Evolutionary conservation across 2,797 vertebrate species (phyloP), one percentile per base, ranked within the genome.

Genomic region (Enteromius radiatus): DNA sequence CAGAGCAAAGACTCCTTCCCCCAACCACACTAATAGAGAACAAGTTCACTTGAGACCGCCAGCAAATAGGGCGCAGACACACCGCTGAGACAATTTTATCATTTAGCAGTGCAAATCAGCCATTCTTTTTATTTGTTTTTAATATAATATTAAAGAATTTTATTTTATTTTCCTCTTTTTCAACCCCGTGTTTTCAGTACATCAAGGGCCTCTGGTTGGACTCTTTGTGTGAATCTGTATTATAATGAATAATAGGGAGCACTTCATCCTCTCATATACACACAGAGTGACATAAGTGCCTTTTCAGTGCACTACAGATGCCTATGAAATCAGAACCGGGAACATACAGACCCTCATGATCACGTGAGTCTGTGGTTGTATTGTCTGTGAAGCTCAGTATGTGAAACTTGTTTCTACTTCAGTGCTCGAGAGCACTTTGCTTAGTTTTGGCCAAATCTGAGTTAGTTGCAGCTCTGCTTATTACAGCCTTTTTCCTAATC

Each of bases 401-500:
- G 33, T 33, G 33, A 52, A 49, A 79, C 63, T 41, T 36, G 28
- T 82, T 61, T 73, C 56, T 76, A 49, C 28, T 52, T 47, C 63
- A 65, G 17, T 9, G 15, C 31, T 77, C 11, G 47, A 78, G 45
- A 41, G 67, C 82, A 19, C 28, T 79, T 65, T 64, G 31, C 23
- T 8, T 31, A 41, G 26, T 33, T 70, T 47, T 36, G 31, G 52
- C 54, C 75, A 47, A 77, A 63, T 83, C 65, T 65, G 45, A 77
- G 68, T 1, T 36, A 49, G 54, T 59, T 76, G 69, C 76, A 36
- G 61, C 70, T 78, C 28, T 31, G 23, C n/a, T 67, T 77, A 69
- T 70, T 84, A 65, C 76, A 41, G 36, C n/a, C 9, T 81, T 86
- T 81, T 86, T 86, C 75, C 41, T 83, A 84, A 87, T 87, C 49